A percentile compares a stretch with the other conserved stretches of the same genome.
Evolutionary conservation across 2,113 vertebrate genomes (phyloP).

Genomic region (Engraulis encrasicolus): DNA sequence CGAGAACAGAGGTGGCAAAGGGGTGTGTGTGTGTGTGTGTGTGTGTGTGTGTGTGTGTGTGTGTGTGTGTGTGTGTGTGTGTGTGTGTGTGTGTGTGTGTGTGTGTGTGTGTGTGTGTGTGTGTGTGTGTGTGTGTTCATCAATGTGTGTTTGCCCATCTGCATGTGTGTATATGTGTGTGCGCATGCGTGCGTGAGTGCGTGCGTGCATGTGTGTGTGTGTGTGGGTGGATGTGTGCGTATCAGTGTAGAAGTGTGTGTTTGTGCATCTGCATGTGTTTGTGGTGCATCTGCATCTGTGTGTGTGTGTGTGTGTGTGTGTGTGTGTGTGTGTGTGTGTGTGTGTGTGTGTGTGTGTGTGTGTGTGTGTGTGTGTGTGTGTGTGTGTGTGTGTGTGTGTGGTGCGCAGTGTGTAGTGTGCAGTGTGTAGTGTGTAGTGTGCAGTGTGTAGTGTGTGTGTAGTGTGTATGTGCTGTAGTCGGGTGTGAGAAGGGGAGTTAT

Average conservation of each 20-base stretch:
- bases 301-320: background rate
- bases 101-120: constrained; percentile 62
- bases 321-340: no score
- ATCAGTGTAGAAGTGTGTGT: background rate
- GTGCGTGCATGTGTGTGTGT: no score
- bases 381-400: background rate
- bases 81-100: background rate
- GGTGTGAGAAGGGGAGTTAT: constrained; percentile 42
- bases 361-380: no score
- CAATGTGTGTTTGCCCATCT: no score
- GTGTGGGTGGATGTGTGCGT: no score
- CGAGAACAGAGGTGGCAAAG: constrained; percentile 59
- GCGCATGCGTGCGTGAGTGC: no score
- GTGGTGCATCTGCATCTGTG: no score
- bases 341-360: no score
- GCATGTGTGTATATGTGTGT: background rate
- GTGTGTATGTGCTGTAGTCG: constrained; percentile 33
- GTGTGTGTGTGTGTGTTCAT: background rate
- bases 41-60: no score
- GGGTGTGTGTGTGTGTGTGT: no score
- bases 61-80: background rate
- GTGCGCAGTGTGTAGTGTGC: background rate
- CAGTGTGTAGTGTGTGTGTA: constrained; percentile 59
- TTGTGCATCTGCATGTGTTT: background rate
- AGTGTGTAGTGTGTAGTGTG: constrained; percentile 33